Percentiles rank a stretch among this genome's conserved stretches.
These are phyloP conservation scores for Alviniconcha strummeri DNA, from an alignment of 2,888 invertebrate genomes.

Conservation along the genomic window DNA sequence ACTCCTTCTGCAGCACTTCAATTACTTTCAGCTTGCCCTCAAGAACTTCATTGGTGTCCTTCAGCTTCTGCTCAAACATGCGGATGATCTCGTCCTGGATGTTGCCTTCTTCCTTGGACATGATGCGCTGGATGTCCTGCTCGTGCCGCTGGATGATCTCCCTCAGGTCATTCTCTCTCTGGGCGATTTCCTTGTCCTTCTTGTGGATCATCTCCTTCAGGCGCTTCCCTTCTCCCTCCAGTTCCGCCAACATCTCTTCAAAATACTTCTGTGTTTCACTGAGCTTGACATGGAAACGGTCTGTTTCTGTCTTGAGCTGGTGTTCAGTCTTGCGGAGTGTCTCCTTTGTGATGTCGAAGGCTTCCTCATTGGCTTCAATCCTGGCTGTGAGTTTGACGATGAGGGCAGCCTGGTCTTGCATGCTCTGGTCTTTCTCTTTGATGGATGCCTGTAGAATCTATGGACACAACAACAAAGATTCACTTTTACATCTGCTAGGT, in stretches of 20 bases:
- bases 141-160: slow-evolving; percentile 64
- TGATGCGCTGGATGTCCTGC: slow-evolving; percentile 62
- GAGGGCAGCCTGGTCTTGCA: slow-evolving; percentile 58
- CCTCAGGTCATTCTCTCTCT: slow-evolving; percentile 62
- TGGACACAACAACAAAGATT: slow-evolving; percentile 51
- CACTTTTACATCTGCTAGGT: no score
- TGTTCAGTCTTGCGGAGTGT: slow-evolving; percentile 59
- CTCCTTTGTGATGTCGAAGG: slow-evolving; percentile 55
- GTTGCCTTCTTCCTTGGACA: slow-evolving; percentile 64
- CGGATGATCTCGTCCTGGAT: slow-evolving; percentile 64
- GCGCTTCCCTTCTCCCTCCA: slow-evolving; percentile 55
- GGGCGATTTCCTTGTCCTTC: slow-evolving; percentile 58
- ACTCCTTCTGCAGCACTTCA: slow-evolving; percentile 63
- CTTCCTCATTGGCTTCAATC: slow-evolving; percentile 64
- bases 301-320: slow-evolving; percentile 59
- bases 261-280: slow-evolving; percentile 66
- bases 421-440: slow-evolving; percentile 61
- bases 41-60: slow-evolving; percentile 65
- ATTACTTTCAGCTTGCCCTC: slow-evolving; percentile 69
- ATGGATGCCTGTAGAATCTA: slow-evolving; percentile 67
- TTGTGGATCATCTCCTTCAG: slow-evolving; percentile 51
- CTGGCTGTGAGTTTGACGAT: slow-evolving; percentile 64
- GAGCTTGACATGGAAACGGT: slow-evolving; percentile 59
- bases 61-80: slow-evolving; percentile 67
- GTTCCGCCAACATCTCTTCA: slow-evolving; percentile 65